These are phyloP conservation scores for Aphelenchoides bicaudatus DNA, from an alignment of 2,888 invertebrate species.

Conservation along the genomic window DNA sequence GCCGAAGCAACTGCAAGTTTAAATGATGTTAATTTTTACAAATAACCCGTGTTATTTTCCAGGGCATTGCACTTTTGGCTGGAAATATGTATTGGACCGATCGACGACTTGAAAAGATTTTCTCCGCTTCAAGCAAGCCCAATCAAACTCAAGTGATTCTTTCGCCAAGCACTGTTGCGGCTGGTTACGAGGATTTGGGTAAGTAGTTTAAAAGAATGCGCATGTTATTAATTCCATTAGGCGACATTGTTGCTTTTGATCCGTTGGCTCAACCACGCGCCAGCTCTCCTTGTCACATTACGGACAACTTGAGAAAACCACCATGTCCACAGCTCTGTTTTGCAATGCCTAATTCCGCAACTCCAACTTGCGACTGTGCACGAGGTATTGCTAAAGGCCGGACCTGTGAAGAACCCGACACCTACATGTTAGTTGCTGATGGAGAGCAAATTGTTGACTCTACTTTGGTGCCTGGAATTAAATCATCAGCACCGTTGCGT, in stretches of 20 bases:
- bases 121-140: conserved; percentile 49
- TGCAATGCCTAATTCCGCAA: conserved; percentile 71
- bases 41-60: too few relatives aligned
- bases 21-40: too few relatives aligned
- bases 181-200: conserved; percentile 76
- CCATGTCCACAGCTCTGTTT: conserved; percentile 90
- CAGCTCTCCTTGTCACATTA: conserved; percentile 58
- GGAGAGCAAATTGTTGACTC: conserved; percentile 86
- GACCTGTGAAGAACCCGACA: conserved; percentile 70
- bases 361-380: conserved; percentile 82
- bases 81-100: conserved; percentile 59
- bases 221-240: too few relatives aligned
- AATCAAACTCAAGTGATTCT: conserved; percentile 50
- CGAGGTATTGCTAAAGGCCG: conserved; percentile 71
- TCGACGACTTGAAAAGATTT: conserved; percentile 55
- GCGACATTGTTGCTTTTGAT: conserved; percentile 88
- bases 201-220: too few relatives aligned
- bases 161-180: conserved; percentile 50
- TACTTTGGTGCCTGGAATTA: conserved; percentile 71
- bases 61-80: conserved; percentile 48
- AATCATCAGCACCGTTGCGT: conserved; percentile 37
- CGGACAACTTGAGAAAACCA: conserved; percentile 56
- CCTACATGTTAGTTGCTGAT: conserved; percentile 87
- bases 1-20: conserved; percentile 59
- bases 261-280: conserved; percentile 75